phyloP scores from a whole-genome alignment of 2,797 vertebrate genomes.

The Hirundo rustica region DNA sequence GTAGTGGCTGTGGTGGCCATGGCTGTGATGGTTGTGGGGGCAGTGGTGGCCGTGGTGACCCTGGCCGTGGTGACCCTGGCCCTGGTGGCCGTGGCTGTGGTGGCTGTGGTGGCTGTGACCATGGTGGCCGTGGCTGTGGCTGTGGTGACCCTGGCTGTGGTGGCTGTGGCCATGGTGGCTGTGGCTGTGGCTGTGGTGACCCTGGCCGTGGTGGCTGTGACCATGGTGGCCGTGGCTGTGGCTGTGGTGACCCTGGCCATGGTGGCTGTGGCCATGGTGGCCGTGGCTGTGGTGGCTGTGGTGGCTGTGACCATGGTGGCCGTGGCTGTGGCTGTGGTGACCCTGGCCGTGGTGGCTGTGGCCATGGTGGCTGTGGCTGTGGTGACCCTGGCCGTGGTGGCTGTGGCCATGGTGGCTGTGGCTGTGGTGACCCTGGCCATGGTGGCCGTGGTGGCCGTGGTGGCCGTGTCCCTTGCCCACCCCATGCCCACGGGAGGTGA shows the following conservation, averaged over 20 bases:
- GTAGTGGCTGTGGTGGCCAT: neutral
- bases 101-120: neutral
- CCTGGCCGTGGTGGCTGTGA: too few relatives aligned
- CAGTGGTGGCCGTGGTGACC: neutral
- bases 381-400: too few relatives aligned
- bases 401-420: fast-evolving
- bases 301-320: too few relatives aligned
- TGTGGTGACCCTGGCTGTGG: neutral
- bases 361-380: fast-evolving
- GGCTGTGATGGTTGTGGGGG: neutral
- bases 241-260: too few relatives aligned
- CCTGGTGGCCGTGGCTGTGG: too few relatives aligned
- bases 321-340: fast-evolving
- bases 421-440: too few relatives aligned
- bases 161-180: fast-evolving
- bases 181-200: fast-evolving
- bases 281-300: neutral
- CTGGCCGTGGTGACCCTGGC: too few relatives aligned
- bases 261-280: too few relatives aligned
- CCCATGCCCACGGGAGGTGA: fast-evolving
- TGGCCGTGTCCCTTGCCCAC: fast-evolving
- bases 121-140: fast-evolving
- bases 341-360: too few relatives aligned
- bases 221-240: fast-evolving
- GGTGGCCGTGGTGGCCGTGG: too few relatives aligned